Evolutionary conservation across 2,888 invertebrate species (phyloP), one percentile per base, ranked within the genome.

Genomic region (Atethmia centrago): DNA sequence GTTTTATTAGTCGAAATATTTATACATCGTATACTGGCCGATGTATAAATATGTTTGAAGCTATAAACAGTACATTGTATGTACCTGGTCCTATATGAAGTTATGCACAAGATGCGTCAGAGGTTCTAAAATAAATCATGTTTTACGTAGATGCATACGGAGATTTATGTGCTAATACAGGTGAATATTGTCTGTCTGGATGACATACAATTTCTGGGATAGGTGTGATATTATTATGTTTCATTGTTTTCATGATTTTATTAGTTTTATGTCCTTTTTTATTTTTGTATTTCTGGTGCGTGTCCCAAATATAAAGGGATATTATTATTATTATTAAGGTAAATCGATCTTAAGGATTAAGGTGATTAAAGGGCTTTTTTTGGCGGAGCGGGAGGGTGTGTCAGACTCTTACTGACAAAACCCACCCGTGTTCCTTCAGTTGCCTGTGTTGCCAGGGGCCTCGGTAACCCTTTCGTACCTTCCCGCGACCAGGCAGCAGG

Each of bases 111-210:
- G 42, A 69, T 79, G 83, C 83, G 74, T 83, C 80, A 74, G 10
- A 42, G 36, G 28, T 49, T 61, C 67, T 74, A 42, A 81, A 83
- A 83, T 83, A 75, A 71, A 83, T 83, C 70, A 45, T 65, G 53
- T 65, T 65, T 42, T 55, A 25, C 28, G 63, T 40, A 42, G 51
- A 51, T 69, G 58, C 65, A 69, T n/a, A 3, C 4, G 8, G 2
- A 51, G 40, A 63, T 74, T 79, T 79, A 63, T 59, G 42, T 5
- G 51, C 42, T 55, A 64, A 77, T 53, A 47, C 53, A 63, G 70
- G 71, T 71, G 63, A 64, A 77, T 71, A 62, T 70, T 63, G 59
- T 63, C 71, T 55, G 36, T 8, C 12, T 53, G 25, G 56, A 5
- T 63, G 47, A 45, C 10, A 19, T 36, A 64, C 10, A 55, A 55